Percentiles rank a stretch among this genome's conserved stretches.
Conservation (phyloP, 2,888 invertebrate genomes). For the Marasmarcha lunaedactyla region DNA sequence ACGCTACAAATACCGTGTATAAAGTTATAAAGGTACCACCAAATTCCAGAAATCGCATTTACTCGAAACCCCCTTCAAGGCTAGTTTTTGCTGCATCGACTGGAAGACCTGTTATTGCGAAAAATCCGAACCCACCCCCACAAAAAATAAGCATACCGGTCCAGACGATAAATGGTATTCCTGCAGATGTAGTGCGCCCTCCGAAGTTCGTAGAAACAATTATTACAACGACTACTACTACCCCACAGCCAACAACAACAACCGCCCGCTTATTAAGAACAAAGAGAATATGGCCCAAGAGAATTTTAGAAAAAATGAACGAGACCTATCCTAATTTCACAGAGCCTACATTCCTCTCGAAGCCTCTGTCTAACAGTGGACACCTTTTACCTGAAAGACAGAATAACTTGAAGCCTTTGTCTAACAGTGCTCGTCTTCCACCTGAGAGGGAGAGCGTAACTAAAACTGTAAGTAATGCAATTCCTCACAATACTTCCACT, state of each 20-base stretch:
- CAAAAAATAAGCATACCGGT: constrained; percentile 31
- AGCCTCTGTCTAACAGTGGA: too few species aligned
- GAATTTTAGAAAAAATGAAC: constrained; percentile 33
- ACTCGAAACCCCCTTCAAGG: constrained; percentile 24
- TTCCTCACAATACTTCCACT: not conserved
- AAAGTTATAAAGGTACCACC: constrained; percentile 35
- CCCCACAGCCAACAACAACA: constrained; percentile 38
- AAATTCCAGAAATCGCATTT: constrained; percentile 22
- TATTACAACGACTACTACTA: constrained; percentile 29
- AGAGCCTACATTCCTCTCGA: too few species aligned
- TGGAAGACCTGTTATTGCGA: constrained; percentile 29
- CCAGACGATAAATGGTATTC: constrained; percentile 52
- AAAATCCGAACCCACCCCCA: constrained; percentile 25
- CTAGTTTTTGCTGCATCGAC: constrained; percentile 34
- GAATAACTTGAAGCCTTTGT: too few species aligned
- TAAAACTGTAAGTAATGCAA: constrained; percentile 10
- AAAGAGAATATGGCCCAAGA: constrained; percentile 61
- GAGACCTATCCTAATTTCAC: constrained; percentile 12
- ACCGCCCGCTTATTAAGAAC: constrained; percentile 44
- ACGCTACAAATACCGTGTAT: constrained; percentile 36
- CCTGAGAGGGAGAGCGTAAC: constrained; percentile 23
- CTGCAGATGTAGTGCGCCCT: constrained; percentile 42
- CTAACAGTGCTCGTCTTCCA: constrained; percentile 12
- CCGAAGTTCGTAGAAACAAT: constrained; percentile 27
- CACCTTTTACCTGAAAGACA: too few species aligned